Percentiles rank a stretch among this genome's conserved stretches.
These are phyloP conservation scores for Automeris io DNA, from an alignment of 2,888 invertebrate species.

Conservation along the genomic window DNA sequence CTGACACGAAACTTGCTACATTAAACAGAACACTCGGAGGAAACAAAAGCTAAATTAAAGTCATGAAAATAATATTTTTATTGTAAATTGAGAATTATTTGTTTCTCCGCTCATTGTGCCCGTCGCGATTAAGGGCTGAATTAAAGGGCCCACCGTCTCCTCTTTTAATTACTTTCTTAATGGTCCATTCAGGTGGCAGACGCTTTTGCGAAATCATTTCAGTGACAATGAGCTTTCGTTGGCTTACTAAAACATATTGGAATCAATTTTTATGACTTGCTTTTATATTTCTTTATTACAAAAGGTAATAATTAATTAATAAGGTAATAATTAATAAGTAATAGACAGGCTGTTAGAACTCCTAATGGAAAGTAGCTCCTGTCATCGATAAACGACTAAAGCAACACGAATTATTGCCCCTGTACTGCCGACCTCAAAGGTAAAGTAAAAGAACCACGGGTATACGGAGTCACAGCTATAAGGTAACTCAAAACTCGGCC, in stretches of 20 bases:
- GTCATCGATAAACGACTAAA: too few species aligned
- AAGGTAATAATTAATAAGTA: too few species aligned
- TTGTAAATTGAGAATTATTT: conserved; percentile 5
- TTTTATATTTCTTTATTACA: not conserved
- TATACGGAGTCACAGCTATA: too few species aligned
- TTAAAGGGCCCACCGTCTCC: conserved; percentile 18
- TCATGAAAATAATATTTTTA: conserved; percentile 4
- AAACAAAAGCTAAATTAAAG: not conserved
- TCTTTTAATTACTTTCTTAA: conserved; percentile 27
- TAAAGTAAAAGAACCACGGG: too few species aligned
- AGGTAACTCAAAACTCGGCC: too few species aligned
- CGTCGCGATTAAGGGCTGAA: conserved; percentile 13
- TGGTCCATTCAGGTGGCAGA: conserved; percentile 19
- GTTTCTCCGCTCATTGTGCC: conserved; percentile 11
- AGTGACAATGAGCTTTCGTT: conserved; percentile 5
- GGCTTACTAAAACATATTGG: conserved; percentile 1
- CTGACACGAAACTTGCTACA: not conserved
- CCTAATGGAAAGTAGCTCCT: too few species aligned
- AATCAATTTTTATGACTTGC: not conserved
- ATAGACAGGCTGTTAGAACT: too few species aligned
- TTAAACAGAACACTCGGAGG: not conserved
- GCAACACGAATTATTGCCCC: too few species aligned
- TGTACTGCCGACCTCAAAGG: too few species aligned
- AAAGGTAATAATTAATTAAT: not conserved
- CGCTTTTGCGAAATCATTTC: conserved; percentile 10